These are phyloP conservation scores for Garra rufa DNA, from an alignment of 2,113 vertebrate species.

Conservation along the genomic window DNA sequence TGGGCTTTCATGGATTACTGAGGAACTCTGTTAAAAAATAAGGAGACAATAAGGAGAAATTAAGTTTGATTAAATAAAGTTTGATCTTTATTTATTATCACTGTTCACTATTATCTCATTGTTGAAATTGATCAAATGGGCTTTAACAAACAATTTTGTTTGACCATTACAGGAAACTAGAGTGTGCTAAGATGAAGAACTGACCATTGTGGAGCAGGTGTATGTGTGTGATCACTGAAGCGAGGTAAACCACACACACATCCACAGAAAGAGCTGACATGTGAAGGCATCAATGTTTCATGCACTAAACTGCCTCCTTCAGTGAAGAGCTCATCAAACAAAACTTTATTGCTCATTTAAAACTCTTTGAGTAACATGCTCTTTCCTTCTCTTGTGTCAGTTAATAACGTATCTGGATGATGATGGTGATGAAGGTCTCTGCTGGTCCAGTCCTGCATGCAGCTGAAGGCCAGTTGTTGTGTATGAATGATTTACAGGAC, in stretches of 20 bases:
- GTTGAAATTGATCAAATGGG: not conserved
- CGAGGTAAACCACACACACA: not conserved
- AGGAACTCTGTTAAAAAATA: not conserved
- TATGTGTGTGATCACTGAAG: not conserved
- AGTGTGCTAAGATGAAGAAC: not conserved
- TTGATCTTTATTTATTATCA: not conserved
- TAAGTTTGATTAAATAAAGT: not conserved
- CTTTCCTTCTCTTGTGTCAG: not conserved
- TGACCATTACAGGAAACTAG: not conserved
- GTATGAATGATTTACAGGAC: conserved; percentile 35
- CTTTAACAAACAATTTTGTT: not conserved
- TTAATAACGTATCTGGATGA: not conserved
- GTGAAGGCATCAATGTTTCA: conserved; percentile 18
- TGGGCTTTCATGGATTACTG: not conserved
- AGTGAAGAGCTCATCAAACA: not conserved
- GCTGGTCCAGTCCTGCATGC: not conserved
- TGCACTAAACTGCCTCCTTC: not conserved
- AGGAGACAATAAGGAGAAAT: no score
- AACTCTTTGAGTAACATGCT: not conserved
- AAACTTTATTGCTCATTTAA: not conserved
- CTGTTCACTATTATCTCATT: not conserved
- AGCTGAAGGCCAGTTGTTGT: not conserved
- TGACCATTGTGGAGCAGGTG: not conserved
- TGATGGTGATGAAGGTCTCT: not conserved
- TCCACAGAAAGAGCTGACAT: conserved; percentile 1